Evolutionary conservation across 1,140 invertebrate genomes (phyloP), one percentile per base, ranked within the genome.

Genomic region (Nephila pilipes): DNA sequence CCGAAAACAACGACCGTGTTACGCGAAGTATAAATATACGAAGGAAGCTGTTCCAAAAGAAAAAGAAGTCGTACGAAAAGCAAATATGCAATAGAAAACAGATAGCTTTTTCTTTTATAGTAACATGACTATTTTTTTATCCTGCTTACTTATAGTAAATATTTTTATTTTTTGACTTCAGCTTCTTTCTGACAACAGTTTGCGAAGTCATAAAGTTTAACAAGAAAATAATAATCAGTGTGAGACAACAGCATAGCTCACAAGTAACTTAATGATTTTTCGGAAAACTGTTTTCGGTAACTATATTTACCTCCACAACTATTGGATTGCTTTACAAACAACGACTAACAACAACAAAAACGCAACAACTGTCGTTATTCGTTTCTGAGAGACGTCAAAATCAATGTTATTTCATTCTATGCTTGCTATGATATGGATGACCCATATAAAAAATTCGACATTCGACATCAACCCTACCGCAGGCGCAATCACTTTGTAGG

Each of bases 271-370:
- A 85, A 85, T 85, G 83, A 85, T 85, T 85, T 85, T 85, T 32
- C 55, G 57, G n/a, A 83, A 85, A 25, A 60, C 85, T 22, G 32
- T 36, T 65, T 32, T 46, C 12, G 20, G 83, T 58, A 57, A 57
- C 83, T 85, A 60, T 85, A 85, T 85, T 85, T 85, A 60, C 83
- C 55, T 32, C 69, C 29, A 12, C 36, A 32, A 69, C 60, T 69
- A 87, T 65, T 60, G 85, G 36, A 87, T 87, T 87, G 60, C 85
- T 65, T 87, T 65, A 87, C 85, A 87, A 87, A 87, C 85, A 87
- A 87, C 38, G 20, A 22, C 20, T 46, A 46, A 46, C 46, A 46
- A 46, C 46, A 46, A 46, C 46, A 46, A 29, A 85, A 60, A 65
- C 32, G 38, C 20, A 38, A 60, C 46, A 60, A 87, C 85, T 69